A percentile compares a stretch with the other conserved stretches of the same genome.
phyloP scores from a whole-genome alignment of 2,797 vertebrate species.

The Mormyrops boulengeri region DNA sequence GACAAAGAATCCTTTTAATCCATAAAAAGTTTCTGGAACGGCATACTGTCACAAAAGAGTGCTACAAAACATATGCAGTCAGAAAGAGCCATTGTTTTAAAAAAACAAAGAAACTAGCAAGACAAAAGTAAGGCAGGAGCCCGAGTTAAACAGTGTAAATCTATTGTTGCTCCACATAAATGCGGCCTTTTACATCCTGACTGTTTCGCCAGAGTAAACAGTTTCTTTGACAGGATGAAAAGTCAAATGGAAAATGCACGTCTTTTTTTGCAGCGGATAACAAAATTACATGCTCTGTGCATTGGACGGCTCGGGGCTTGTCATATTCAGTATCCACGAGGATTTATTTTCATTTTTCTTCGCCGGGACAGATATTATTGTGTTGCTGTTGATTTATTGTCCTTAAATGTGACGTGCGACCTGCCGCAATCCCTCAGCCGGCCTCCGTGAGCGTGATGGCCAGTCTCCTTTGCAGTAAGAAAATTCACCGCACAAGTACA shows the following conservation, averaged over 20 bases:
- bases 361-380: not conserved
- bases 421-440: not conserved
- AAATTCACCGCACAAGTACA: conserved; percentile 29
- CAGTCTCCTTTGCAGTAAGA: not conserved
- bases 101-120: not conserved
- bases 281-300: not conserved
- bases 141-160: not conserved
- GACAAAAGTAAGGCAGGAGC: not conserved
- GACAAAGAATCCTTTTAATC: not conserved
- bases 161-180: not conserved
- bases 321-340: not conserved
- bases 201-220: not conserved
- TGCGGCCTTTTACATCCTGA: not conserved
- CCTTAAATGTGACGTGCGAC: conserved; percentile 13
- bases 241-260: not conserved
- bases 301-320: not conserved
- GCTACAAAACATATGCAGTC: not conserved
- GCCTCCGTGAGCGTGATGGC: not conserved
- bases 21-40: not conserved
- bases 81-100: not conserved
- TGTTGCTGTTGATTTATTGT: not conserved
- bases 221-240: conserved; percentile 3
- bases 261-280: not conserved
- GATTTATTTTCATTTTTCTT: not conserved
- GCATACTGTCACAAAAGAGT: not conserved